These are phyloP conservation scores for Thecophora atra DNA, from an alignment of 2,888 invertebrate genomes.

Conservation along the genomic window DNA sequence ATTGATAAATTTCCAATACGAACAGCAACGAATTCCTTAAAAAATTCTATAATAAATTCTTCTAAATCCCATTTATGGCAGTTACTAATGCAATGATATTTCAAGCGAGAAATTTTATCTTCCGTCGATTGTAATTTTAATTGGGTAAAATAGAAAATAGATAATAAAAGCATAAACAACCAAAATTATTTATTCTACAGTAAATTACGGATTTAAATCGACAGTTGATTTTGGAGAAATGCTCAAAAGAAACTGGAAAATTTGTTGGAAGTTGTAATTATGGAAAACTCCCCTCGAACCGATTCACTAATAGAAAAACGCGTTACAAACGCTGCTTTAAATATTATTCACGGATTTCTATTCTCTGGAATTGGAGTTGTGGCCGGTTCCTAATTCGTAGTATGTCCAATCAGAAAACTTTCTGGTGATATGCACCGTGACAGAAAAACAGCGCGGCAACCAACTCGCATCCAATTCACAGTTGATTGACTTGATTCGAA, in stretches of 20 bases:
- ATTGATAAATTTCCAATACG: neutral
- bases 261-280: conserved; percentile 39
- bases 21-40: neutral
- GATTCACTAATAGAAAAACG: neutral
- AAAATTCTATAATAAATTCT: no score
- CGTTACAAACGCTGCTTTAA: neutral
- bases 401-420: neutral
- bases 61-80: no score
- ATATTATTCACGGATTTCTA: neutral
- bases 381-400: neutral
- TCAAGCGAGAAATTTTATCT: no score
- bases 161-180: no score
- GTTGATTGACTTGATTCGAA: conserved; percentile 9
- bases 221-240: no score
- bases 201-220: no score
- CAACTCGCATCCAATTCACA: neutral
- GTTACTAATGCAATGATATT: neutral
- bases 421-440: neutral
- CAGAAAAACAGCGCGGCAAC: neutral
- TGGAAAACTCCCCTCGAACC: neutral
- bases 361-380: neutral
- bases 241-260: conserved; percentile 11
- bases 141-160: no score
- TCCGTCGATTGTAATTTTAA: no score
- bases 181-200: no score